Base-by-base conservation (phyloP, 1,140 invertebrate species). In the Drosophila miranda region DNA sequence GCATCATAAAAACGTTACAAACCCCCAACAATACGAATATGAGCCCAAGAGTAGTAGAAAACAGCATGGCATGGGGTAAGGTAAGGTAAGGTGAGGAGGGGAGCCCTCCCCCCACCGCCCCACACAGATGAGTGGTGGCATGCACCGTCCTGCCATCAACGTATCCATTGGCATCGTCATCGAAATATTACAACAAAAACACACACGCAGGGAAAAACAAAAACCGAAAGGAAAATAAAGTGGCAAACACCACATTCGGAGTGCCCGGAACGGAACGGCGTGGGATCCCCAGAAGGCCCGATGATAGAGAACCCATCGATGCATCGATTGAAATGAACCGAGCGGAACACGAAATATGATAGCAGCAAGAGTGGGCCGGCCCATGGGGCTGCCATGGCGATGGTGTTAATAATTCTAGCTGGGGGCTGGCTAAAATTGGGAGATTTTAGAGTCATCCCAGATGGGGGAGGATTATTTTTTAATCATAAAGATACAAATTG, bases 1-100 rank as follows among this genome's bases (percentile, higher is more conserved):
- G 88, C 88, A 90, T 90, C 88, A 90, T 90, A 90, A 90, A 90
- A 90, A 82, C 76, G 83, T 84, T 89, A 82, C 82, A 82, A 87
- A 87, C 82, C 34, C 34, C 34, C 34, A 77, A 86, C 82, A 86
- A 87, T 87, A 82, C 75, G 82, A 82, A 78, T 75, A 82, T 75
- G 69, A 86, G 66, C 62, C 44, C 11, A 46, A 48, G 51, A 54
- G 54, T 38, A 49, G 62, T 51, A 75, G 72, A 49, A 68, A 61
- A 57, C 34, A 38, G 1, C 11, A 19, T 19, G 16, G 30, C 9
- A 34, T 34, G 34, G 11, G 34, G 34, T 19, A 6, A 13, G 64
- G 66, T 69, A 69, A 73, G 51, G 28, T 54, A 51, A 73, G 51
- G 28, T 54, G 51, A 73, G 68, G 13, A 23, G 9, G 1, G 30